These are phyloP conservation scores for Dryadula phaetusa DNA, from an alignment of 2,888 invertebrate species.

Conservation along the genomic window DNA sequence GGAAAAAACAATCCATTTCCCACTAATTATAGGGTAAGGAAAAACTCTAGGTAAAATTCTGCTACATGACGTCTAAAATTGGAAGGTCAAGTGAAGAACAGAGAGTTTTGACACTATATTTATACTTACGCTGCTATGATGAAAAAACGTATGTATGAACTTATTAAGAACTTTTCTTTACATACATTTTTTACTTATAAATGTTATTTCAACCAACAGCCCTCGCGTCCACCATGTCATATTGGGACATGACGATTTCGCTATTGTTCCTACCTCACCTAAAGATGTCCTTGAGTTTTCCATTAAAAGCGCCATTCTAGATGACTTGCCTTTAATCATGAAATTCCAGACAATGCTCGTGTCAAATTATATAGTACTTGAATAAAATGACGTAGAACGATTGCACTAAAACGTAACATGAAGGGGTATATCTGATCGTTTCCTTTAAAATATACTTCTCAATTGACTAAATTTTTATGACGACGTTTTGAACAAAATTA, in stretches of 20 bases:
- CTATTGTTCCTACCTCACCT: slow-evolving; percentile 41
- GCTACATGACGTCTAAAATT: too few species aligned
- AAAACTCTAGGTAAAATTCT: too few species aligned
- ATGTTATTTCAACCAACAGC: neutral
- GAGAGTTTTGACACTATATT: too few species aligned
- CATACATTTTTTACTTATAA: too few species aligned
- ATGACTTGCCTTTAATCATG: slow-evolving; percentile 15
- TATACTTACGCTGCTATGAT: too few species aligned
- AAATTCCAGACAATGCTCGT: slow-evolving; percentile 24
- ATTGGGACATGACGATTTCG: slow-evolving; percentile 48
- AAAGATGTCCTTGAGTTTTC: slow-evolving; percentile 13
- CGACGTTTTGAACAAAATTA: neutral
- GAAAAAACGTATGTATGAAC: too few species aligned
- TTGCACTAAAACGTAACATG: neutral
- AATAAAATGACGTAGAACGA: slow-evolving; percentile 26
- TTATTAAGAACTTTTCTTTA: too few species aligned
- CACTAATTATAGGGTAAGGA: too few species aligned
- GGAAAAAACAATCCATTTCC: too few species aligned
- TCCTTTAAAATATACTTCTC: neutral
- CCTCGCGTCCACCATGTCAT: neutral
- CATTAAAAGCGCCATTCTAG: slow-evolving; percentile 2
- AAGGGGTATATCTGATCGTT: neutral
- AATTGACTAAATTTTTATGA: slow-evolving; percentile 1
- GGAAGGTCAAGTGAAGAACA: too few species aligned
- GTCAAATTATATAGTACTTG: slow-evolving; percentile 31